A percentile compares a stretch with the other conserved stretches of the same genome.
Evolutionary conservation across 2,888 invertebrate species (phyloP).

Genomic region (Oconnorella tubifera): DNA sequence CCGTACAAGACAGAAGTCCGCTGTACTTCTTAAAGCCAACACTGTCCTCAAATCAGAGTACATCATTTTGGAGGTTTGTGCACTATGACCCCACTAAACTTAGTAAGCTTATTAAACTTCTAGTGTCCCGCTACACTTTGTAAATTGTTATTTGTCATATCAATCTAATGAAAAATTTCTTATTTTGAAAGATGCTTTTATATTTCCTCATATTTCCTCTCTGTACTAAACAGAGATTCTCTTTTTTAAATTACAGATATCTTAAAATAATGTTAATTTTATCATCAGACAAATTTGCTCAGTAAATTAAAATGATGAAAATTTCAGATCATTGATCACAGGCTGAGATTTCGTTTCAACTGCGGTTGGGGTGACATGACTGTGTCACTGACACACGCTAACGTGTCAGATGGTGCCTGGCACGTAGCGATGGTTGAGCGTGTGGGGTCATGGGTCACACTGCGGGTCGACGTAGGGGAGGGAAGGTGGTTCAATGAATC

Average conservation of each 20-base stretch:
- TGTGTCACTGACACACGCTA: conserved; percentile 82
- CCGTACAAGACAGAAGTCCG: conserved; percentile 85
- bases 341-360: conserved; percentile 86
- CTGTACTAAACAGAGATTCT: too few relatives aligned
- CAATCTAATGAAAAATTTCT: too few relatives aligned
- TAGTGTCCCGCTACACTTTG: too few relatives aligned
- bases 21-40: conserved; percentile 75
- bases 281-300: too few relatives aligned
- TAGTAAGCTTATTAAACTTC: too few relatives aligned
- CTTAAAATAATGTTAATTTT: too few relatives aligned
- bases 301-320: too few relatives aligned
- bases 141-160: too few relatives aligned
- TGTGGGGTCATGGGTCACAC: conserved; percentile 84
- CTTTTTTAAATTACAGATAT: too few relatives aligned
- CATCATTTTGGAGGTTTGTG: conserved; percentile 80
- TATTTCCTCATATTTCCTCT: too few relatives aligned
- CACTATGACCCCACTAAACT: too few relatives aligned
- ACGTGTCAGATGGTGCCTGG: conserved; percentile 95
- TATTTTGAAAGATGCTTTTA: too few relatives aligned
- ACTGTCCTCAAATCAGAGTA: conserved; percentile 62
- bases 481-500: conserved; percentile 60
- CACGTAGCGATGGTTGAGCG: conserved; percentile 87
- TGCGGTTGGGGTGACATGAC: conserved; percentile 84
- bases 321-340: conserved; percentile 40
- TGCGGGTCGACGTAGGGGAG: conserved; percentile 91